These are phyloP conservation scores for Toxotes chatareus DNA, from an alignment of 2,113 vertebrate species.

Conservation along the genomic window DNA sequence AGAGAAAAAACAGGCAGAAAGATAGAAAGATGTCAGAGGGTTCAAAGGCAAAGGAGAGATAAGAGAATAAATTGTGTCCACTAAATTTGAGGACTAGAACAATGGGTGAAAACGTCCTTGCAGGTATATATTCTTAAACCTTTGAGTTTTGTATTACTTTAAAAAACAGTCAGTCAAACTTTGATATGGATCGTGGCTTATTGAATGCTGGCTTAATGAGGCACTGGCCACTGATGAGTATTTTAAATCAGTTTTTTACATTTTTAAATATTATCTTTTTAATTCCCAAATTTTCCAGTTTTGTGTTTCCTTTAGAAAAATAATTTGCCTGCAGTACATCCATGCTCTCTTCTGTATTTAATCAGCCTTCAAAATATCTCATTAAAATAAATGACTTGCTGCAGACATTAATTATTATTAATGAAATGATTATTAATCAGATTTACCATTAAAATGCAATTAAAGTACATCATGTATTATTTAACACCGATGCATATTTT, in stretches of 20 bases:
- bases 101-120: not conserved
- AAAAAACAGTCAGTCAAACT: too few relatives aligned
- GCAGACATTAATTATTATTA: slow-evolving; percentile 18
- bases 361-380: slow-evolving; percentile 8
- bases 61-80: not conserved
- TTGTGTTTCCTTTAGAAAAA: not conserved
- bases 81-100: not conserved
- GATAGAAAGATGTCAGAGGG: not conserved
- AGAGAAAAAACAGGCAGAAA: slow-evolving; percentile 14
- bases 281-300: not conserved
- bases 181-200: not conserved
- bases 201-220: not conserved
- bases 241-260: not conserved
- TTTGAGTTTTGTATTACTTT: not conserved
- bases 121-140: not conserved
- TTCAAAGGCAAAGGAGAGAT: slow-evolving; percentile 3
- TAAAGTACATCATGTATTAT: slow-evolving; percentile 29
- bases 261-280: not conserved
- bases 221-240: not conserved
- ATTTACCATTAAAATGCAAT: slow-evolving; percentile 47
- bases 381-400: slow-evolving; percentile 2
- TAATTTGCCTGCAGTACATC: not conserved
- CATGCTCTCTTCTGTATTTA: not conserved
- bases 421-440: slow-evolving; percentile 37
- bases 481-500: slow-evolving; percentile 13